Evolutionary conservation across 2,113 vertebrate genomes (phyloP).

Genomic region (Cebus imitator): DNA sequence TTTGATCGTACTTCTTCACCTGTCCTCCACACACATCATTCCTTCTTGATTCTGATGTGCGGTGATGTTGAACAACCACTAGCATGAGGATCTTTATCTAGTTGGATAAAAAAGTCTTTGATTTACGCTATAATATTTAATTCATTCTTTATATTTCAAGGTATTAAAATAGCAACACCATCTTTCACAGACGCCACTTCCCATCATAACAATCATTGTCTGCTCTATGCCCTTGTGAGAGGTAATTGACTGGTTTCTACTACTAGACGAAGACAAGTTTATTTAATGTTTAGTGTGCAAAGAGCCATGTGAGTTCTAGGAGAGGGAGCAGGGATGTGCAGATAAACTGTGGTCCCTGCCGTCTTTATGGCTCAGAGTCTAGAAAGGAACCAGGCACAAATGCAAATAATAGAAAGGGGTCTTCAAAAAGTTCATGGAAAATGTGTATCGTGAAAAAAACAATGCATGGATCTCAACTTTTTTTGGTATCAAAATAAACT

Average conservation of each 20-base stretch:
- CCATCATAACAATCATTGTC: background rate
- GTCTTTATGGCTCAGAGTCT: background rate
- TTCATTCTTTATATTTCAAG: background rate
- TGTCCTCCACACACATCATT: background rate
- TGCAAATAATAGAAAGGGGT: too few relatives aligned
- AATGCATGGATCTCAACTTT: too few relatives aligned
- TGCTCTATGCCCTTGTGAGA: background rate
- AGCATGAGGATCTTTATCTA: background rate
- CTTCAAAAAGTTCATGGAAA: too few relatives aligned
- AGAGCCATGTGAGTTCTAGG: background rate
- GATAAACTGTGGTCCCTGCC: background rate
- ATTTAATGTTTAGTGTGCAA: background rate
- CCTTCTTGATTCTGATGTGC: background rate
- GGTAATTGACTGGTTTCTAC: background rate
- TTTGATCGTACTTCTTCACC: background rate
- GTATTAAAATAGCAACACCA: background rate
- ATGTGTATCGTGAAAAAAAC: too few relatives aligned
- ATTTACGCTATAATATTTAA: background rate
- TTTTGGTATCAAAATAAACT: too few relatives aligned
- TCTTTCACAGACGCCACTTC: background rate
- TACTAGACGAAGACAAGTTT: background rate
- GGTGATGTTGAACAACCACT: background rate
- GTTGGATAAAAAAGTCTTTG: background rate
- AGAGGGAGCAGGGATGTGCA: background rate
- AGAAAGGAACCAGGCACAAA: background rate